These are phyloP conservation scores for Aphidoletes aphidimyza DNA, from an alignment of 2,888 invertebrate genomes.

Conservation along the genomic window DNA sequence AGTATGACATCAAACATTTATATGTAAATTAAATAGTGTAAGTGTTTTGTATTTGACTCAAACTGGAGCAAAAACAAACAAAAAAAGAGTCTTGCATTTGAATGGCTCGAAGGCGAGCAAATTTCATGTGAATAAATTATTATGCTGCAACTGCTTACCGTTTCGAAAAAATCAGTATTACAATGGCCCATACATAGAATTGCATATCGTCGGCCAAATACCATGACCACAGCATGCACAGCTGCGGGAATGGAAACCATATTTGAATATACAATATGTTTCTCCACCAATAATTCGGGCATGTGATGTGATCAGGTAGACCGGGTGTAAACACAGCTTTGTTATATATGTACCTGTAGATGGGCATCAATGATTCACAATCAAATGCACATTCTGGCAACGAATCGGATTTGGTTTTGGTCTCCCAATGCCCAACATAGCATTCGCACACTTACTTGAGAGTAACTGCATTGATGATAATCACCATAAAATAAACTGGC, in stretches of 20 bases:
- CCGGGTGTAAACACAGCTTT: conserved; percentile 79
- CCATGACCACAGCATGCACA: conserved; percentile 87
- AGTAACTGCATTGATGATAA: conserved; percentile 68
- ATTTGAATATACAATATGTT: conserved; percentile 86
- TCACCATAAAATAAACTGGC: conserved; percentile 83
- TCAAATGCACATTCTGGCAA: not conserved
- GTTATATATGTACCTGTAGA: conserved; percentile 73
- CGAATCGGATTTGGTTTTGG: too few species aligned
- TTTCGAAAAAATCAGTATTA: conserved; percentile 74
- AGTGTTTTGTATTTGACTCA: too few species aligned
- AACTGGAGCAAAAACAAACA: too few species aligned
- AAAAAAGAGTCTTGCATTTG: too few species aligned
- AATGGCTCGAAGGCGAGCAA: too few species aligned
- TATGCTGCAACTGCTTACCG: conserved; percentile 69
- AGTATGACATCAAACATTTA: not conserved
- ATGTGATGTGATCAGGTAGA: conserved; percentile 77
- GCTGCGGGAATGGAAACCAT: conserved; percentile 78
- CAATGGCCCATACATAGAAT: conserved; percentile 77
- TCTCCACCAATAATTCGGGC: conserved; percentile 84
- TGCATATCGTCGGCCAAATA: conserved; percentile 85
- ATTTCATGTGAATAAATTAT: not conserved
- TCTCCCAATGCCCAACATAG: not conserved
- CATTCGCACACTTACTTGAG: not conserved
- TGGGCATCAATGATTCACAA: not conserved
- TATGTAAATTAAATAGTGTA: not conserved